Evolutionary conservation across 2,797 vertebrate species (phyloP), one percentile per base, ranked within the genome.

Genomic region (Stomatorhinus walkeri): DNA sequence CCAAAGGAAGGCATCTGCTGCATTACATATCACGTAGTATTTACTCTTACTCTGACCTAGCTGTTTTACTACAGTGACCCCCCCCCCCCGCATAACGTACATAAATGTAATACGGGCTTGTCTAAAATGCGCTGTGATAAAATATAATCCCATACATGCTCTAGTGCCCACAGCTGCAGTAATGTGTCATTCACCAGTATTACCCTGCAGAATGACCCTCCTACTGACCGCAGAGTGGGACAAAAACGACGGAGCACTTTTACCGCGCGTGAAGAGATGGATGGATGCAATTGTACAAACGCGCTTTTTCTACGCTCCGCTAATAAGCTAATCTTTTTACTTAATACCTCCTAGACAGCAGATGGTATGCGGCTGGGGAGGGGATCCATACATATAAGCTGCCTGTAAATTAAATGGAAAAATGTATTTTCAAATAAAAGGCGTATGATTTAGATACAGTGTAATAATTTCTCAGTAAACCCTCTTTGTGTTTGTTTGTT

Each of bases 281-380:
- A 81, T 28, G 81, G 40, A 48, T 24, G 81, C 28, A 28, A 85
- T 48, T 49, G 46, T 85, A 22, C 40, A 24, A 22, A 84, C 10
- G 1, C 46, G 28, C 43, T 51, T 22, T 51, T 48, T 51, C 81
- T 43, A 79, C 46, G 28, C 6, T 14, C 64, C 12, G 46, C 81
- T 84, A 49, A 48, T 84, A 84, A 43, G 36, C 72, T 84, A 28
- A 84, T 48, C 40, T 84, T 84, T 83, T 83, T 83, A 48, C 40
- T 22, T 84, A 40, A 84, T 48, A 81, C 14, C 16, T 22, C 76
- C 16, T 48, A 46, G 19, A 81, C 5, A 40, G 46, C 16, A 46
- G 40, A 81, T 46, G 43, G 6, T 19, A 46, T 46, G 40, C 2
- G 3, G 2, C 16, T 81, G 76, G n/a, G 16, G 76, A 81, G n/a